These are phyloP conservation scores for Glossophaga mutica DNA, from an alignment of 2,797 vertebrate genomes.

Conservation along the genomic window DNA sequence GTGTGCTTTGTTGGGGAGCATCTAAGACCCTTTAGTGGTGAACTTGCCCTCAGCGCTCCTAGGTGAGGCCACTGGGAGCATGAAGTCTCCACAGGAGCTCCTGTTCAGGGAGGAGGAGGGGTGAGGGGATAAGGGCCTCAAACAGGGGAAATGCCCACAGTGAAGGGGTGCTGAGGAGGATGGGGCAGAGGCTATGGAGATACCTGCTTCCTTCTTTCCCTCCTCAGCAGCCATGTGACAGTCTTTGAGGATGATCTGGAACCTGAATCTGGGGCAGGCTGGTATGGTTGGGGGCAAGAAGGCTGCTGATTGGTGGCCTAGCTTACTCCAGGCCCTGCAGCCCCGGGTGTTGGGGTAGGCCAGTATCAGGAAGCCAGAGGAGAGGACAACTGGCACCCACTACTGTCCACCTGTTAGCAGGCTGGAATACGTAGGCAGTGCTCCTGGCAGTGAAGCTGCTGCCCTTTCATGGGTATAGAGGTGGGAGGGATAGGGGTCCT, in stretches of 20 bases:
- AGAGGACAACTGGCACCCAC: not conserved
- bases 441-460: not conserved
- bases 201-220: not conserved
- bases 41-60: not conserved
- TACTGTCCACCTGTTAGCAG: not conserved
- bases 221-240: not conserved
- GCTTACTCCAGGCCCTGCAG: not conserved
- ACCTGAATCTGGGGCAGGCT: not conserved
- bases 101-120: not conserved
- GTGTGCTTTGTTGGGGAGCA: not conserved
- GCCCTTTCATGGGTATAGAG: not conserved
- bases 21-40: not conserved
- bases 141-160: not conserved
- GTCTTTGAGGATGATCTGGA: not conserved
- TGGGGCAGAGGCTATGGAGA: not conserved
- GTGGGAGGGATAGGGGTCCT: not conserved
- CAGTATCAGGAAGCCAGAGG: not conserved
- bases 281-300: not conserved
- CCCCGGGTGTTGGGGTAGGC: not conserved
- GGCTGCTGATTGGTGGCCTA: not conserved
- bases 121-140: not conserved
- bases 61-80: not conserved
- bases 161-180: not conserved
- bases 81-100: not conserved
- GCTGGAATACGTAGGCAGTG: not conserved